Conservation (phyloP, 2,888 invertebrate genomes). For the Drosophila pullipes region DNA sequence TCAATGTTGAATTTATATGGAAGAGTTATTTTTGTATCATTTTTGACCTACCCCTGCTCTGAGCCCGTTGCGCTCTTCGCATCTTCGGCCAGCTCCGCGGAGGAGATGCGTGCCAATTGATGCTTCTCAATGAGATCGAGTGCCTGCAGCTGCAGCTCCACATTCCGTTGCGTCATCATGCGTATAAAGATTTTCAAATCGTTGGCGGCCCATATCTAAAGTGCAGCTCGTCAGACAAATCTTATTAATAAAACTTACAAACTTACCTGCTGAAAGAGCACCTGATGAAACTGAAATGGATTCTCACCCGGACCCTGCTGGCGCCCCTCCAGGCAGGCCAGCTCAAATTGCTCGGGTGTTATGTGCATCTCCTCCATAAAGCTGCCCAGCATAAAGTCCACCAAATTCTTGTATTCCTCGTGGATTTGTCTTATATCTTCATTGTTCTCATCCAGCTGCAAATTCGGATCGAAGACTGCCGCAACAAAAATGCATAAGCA, state of each 20-base stretch:
- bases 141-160: slow-evolving; percentile 95
- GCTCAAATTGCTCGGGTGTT: slow-evolving; percentile 94
- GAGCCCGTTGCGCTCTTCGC: slow-evolving; percentile 50
- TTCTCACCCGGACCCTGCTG: slow-evolving; percentile 84
- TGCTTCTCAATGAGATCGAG: slow-evolving; percentile 93
- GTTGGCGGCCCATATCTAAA: slow-evolving; percentile 94
- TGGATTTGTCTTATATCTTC: slow-evolving; percentile 92
- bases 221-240: not conserved
- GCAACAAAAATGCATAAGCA: not conserved
- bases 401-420: slow-evolving; percentile 94
- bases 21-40: not conserved
- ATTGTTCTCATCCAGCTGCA: slow-evolving; percentile 88
- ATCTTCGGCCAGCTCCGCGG: slow-evolving; percentile 55
- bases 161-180: slow-evolving; percentile 97
- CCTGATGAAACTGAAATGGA: slow-evolving; percentile 88
- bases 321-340: slow-evolving; percentile 88
- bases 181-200: slow-evolving; percentile 95
- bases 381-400: slow-evolving; percentile 95
- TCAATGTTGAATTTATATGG: not conserved
- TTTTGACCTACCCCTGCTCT: slow-evolving; percentile 52
- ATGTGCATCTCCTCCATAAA: slow-evolving; percentile 97
- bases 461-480: slow-evolving; percentile 93
- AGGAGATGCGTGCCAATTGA: slow-evolving; percentile 86
- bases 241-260: accelerated
- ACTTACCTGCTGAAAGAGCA: slow-evolving; percentile 87